Evolutionary conservation across 2,888 invertebrate genomes (phyloP), one percentile per base, ranked within the genome.

Genomic region (Drepanosiphum platanoidis): DNA sequence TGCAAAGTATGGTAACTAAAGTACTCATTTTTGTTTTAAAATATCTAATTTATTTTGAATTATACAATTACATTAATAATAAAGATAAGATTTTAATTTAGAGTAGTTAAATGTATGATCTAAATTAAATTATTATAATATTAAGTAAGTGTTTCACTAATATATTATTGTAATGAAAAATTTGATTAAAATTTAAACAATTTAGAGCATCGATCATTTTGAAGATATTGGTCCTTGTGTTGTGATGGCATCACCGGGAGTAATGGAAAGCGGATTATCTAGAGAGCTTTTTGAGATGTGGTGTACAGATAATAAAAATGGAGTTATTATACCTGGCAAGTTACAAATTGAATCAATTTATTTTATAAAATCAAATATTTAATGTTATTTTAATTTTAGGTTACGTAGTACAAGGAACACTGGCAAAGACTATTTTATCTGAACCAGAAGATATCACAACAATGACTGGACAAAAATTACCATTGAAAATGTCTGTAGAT

Each of bases 211-310:
- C 89, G 99, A 99, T 90, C 98, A 99, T 90, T 99, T 99, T 91
- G 99, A 99, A 88, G 99, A 99, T 90, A 96, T 98, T 86, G 99
- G 99, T 0, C 99, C 99, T 0, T 99, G 99, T 89, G 99, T 99
- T n/a, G 95, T 99, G 39, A 96, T 99, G 95, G 99, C 99, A 1
- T 97, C 97, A 0, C 99, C 99, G 0, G 99, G 99, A 89, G 99
- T 99, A 99, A 96, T 99, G 96, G 99, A 99, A 91, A 98, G 96
- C 88, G 99, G 99, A 0, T 91, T 99, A 34, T 98, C 98, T 0
- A 91, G 99, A 52, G 99, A 99, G 89, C 92, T 99, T 72, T 99
- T 99, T 91, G 99, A 99, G 91, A 95, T 94, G 15, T 99, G 99
- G 99, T 99, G 99, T 90, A 96, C 97, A 0, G 99, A 99, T 90